A percentile compares a stretch with the other conserved stretches of the same genome.
Conservation (phyloP, 2,113 vertebrate species). For the Bufo bufo region DNA sequence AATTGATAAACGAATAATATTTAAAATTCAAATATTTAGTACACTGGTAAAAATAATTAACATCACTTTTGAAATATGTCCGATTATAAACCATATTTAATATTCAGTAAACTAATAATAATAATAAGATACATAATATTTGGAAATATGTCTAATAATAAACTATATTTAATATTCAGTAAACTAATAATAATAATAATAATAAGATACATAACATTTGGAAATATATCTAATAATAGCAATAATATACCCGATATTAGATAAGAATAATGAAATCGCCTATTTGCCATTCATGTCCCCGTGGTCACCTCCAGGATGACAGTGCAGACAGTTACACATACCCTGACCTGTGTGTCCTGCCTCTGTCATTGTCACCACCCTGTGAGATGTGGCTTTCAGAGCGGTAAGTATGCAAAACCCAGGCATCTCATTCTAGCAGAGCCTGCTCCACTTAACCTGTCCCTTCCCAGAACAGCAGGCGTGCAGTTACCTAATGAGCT, state of each 20-base stretch:
- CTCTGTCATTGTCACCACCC: constrained; percentile 73
- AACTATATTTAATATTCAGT: background rate
- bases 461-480: background rate
- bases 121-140: background rate
- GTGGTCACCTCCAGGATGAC: background rate
- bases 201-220: background rate
- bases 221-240: background rate
- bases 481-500: background rate
- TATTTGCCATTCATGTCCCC: no score
- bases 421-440: constrained; percentile 16
- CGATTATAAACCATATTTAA: background rate
- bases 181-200: background rate
- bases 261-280: background rate
- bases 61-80: background rate
- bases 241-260: background rate
- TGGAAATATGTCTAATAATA: background rate
- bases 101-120: background rate
- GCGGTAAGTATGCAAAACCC: constrained; percentile 34
- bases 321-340: background rate
- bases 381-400: constrained; percentile 65
- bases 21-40: no score
- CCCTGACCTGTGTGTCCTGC: constrained; percentile 15
- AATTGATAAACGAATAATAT: no score
- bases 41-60: no score
- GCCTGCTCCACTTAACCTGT: constrained; percentile 1